These are phyloP conservation scores for Volucella inflata DNA, from an alignment of 2,888 invertebrate species.

Conservation along the genomic window DNA sequence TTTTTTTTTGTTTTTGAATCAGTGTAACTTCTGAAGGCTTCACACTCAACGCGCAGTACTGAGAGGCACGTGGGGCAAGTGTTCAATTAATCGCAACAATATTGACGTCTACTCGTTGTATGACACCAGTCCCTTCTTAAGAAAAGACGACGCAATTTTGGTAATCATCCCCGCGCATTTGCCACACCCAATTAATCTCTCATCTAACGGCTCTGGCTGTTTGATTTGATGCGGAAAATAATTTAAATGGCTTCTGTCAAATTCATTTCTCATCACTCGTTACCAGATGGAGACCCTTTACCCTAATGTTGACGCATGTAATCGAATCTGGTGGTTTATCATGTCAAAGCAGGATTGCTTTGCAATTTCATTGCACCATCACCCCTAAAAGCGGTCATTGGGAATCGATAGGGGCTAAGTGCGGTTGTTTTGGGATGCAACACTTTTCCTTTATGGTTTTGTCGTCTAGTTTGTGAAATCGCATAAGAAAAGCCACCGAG, in stretches of 20 bases:
- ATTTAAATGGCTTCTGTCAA: not conserved
- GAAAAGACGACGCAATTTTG: not conserved
- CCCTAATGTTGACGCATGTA: not conserved
- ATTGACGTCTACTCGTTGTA: too few relatives aligned
- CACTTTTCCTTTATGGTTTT: conserved; percentile 30
- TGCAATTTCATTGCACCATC: conserved; percentile 19
- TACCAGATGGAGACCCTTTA: not conserved
- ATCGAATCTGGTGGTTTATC: not conserved
- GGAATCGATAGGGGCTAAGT: not conserved
- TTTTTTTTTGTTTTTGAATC: too few relatives aligned
- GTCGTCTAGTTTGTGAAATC: conserved; percentile 49
- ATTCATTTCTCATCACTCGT: not conserved
- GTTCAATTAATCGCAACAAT: not conserved
- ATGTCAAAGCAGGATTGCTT: not conserved
- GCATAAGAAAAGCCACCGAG: conserved; percentile 8
- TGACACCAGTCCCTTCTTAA: not conserved
- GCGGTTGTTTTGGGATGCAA: not conserved
- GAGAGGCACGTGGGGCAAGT: conserved; percentile 27
- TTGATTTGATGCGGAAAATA: conserved; percentile 14
- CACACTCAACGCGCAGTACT: not conserved
- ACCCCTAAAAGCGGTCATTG: not conserved
- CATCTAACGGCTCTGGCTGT: not conserved
- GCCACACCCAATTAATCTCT: conserved; percentile 27
- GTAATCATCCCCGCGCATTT: not conserved
- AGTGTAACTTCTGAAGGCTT: too few relatives aligned